A percentile compares a stretch with the other conserved stretches of the same genome.
These are phyloP conservation scores for Paedocypris sp. DNA, from an alignment of 2,113 vertebrate species.

Conservation along the genomic window DNA sequence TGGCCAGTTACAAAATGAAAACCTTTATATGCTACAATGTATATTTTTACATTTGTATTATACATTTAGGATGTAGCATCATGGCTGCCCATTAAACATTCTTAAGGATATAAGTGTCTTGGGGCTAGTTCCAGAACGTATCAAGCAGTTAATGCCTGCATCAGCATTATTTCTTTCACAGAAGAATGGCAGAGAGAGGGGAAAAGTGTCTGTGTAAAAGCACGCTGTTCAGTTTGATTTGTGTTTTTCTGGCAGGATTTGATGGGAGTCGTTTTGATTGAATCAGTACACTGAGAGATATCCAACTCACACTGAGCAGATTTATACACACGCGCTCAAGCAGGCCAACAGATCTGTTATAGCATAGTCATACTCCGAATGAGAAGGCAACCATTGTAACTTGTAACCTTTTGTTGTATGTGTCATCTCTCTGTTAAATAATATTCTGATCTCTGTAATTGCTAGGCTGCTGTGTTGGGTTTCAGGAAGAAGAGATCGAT, in stretches of 20 bases:
- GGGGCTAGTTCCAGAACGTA: too few species aligned
- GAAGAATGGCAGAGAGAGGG: not conserved
- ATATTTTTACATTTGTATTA: not conserved
- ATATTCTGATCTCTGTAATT: not conserved
- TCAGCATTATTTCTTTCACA: constrained; percentile 9
- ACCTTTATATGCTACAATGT: not conserved
- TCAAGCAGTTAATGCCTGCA: constrained; percentile 12
- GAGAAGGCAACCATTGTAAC: not conserved
- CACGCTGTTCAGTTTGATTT: constrained; percentile 5
- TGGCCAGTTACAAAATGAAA: not conserved
- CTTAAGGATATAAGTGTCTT: too few species aligned
- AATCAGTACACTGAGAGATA: constrained; percentile 16
- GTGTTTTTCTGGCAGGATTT: constrained; percentile 8
- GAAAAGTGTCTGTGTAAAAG: not conserved
- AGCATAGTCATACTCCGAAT: not conserved
- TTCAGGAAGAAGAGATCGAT: constrained; percentile 50
- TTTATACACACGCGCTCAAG: not conserved
- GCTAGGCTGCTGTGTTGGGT: constrained; percentile 39
- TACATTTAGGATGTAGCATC: not conserved
- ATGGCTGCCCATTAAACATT: not conserved
- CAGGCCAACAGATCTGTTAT: constrained; percentile 5
- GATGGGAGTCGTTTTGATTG: constrained; percentile 24
- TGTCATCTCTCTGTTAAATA: not conserved
- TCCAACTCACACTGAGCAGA: constrained; percentile 4
- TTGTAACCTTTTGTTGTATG: not conserved